phyloP scores from a whole-genome alignment of 2,113 vertebrate species.

The Artemisiospiza belli region DNA sequence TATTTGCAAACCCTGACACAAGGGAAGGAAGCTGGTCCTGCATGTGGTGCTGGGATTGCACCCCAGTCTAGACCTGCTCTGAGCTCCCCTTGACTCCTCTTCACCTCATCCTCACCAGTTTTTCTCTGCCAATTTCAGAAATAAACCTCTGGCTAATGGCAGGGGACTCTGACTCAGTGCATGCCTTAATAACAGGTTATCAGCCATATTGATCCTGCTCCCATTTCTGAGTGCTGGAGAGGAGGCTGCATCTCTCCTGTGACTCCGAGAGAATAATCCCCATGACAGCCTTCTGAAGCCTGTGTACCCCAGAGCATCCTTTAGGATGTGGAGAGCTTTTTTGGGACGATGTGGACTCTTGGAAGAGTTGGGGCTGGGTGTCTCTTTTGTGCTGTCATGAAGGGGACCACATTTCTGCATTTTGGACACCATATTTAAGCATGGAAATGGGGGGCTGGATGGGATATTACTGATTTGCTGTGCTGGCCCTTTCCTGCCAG shows the following conservation, averaged over 20 bases:
- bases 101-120: not conserved
- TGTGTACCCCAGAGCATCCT: not conserved
- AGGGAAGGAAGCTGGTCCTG: not conserved
- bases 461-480: not conserved
- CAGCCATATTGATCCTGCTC: not conserved
- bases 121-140: not conserved
- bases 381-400: not conserved
- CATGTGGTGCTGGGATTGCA: not conserved
- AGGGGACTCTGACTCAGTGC: not conserved
- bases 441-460: not conserved
- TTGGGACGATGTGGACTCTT: not conserved
- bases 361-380: not conserved
- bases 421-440: not conserved
- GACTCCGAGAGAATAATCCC: not conserved
- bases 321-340: not conserved
- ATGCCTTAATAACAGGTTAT: not conserved
- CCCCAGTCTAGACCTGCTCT: rapidly evolving
- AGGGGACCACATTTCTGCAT: not conserved
- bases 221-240: not conserved
- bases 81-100: not conserved
- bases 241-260: not conserved
- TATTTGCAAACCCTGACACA: not conserved
- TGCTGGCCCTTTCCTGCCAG: not conserved
- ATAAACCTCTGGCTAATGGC: not conserved
- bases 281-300: not conserved